A percentile compares a stretch with the other conserved stretches of the same genome.
Conservation (phyloP, 2,113 vertebrate genomes). For the Otolemur garnettii region DNA sequence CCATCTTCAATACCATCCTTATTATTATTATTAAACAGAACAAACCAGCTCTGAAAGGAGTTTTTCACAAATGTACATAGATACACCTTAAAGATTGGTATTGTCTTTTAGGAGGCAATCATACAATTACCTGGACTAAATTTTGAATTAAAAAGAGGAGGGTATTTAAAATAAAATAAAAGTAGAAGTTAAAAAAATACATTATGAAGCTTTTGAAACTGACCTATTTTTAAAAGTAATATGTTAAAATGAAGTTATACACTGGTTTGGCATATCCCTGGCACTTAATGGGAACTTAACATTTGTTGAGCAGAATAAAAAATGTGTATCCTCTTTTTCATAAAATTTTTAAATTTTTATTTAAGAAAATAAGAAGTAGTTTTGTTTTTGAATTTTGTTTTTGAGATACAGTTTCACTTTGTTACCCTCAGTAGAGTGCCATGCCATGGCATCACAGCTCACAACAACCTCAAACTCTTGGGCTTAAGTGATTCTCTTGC, state of each 20-base stretch:
- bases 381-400: background rate
- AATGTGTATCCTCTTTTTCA: background rate
- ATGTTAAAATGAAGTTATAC: background rate
- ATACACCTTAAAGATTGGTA: background rate
- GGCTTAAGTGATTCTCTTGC: too few relatives aligned
- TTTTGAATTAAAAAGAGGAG: background rate
- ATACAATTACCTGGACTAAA: background rate
- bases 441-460: too few relatives aligned
- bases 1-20: background rate
- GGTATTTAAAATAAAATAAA: background rate
- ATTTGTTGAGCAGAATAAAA: background rate
- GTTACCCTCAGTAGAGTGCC: too few relatives aligned
- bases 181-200: background rate
- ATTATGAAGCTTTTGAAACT: background rate
- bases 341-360: background rate
- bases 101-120: background rate
- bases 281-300: background rate
- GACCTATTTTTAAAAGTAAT: conserved; percentile 6
- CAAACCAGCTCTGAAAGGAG: conserved; percentile 9
- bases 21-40: background rate
- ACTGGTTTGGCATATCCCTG: background rate
- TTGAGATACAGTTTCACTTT: too few relatives aligned
- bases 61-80: conserved; percentile 20
- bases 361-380: background rate
- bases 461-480: too few relatives aligned